Evolutionary conservation across 2,888 invertebrate genomes (phyloP), one percentile per base, ranked within the genome.

Genomic region (Yponomeuta malinellus): DNA sequence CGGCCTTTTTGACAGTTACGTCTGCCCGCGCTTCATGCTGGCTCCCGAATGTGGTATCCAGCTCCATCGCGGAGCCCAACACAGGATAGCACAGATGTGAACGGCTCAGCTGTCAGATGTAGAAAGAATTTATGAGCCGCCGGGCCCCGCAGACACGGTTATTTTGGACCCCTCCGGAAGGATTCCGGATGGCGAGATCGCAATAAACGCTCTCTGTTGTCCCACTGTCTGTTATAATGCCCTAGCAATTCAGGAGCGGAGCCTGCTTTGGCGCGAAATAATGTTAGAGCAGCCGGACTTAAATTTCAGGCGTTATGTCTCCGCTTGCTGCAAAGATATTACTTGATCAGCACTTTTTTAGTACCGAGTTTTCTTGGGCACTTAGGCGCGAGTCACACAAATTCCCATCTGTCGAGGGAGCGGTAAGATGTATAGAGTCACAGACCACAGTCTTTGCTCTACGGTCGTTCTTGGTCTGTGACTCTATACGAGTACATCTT

Each of bases 111-210:
- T 91, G 92, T 92, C 91, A 91, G 83, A 72, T 76, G 81, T 82
- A 78, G 87, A 91, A 90, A 92, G 91, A 92, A 92, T 91, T 91
- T 92, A 92, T 91, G 90, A 83, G 85, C 83, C 75, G 74, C 74
- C 75, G 75, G 67, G 68, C 64, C 70, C 48, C 48, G 48, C 37
- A 75, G 69, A n/a, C 48, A 75, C 70, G 70, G 73, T 80, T 81
- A 84, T 81, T 79, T 72, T 72, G 10, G 78, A 78, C 88, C 86
- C 84, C 87, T 85, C 85, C 88, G 91, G 91, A 90, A 81, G 81
- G 77, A 48, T 12, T 4, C 48, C 31, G 69, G 33, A 59, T 59
- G 52, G 52, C 52, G 52, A 12, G 52, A 67, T 65, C 31, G 29
- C 23, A 10, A 15, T 65, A 31, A 65, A 59, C 52, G 52, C 52